Conservation (phyloP, 2,888 invertebrate species). For the Morpho helenor region DNA sequence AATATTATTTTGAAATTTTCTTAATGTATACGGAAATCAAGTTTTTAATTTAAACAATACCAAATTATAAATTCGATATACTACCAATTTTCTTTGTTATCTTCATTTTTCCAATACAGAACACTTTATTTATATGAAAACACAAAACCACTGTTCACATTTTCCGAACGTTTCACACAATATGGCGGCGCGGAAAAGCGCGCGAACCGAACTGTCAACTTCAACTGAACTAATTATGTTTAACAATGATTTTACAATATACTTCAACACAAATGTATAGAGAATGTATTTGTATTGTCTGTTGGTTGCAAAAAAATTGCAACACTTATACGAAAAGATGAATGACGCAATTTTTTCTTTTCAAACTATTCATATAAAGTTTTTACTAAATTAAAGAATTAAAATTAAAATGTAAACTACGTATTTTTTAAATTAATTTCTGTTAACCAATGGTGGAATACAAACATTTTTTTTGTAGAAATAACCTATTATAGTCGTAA, state of each 20-base stretch:
- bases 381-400: too few relatives aligned
- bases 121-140: conserved; percentile 18
- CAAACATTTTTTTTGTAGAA: too few relatives aligned
- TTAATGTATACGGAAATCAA: too few relatives aligned
- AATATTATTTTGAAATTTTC: too few relatives aligned
- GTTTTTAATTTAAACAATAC: background rate
- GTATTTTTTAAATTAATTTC: too few relatives aligned
- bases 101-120: conserved; percentile 35
- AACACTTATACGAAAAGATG: conserved; percentile 12
- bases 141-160: conserved; percentile 22
- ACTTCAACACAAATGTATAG: conserved; percentile 1
- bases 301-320: conserved; percentile 1
- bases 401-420: too few relatives aligned
- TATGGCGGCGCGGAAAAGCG: conserved; percentile 40
- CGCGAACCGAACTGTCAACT: conserved; percentile 39
- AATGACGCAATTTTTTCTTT: background rate
- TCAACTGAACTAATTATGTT: conserved; percentile 31
- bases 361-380: too few relatives aligned
- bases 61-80: background rate
- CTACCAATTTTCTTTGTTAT: conserved; percentile 38
- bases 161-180: conserved; percentile 24
- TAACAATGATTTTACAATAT: conserved; percentile 29
- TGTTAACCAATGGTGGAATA: too few relatives aligned
- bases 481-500: too few relatives aligned
- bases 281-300: background rate